Conservation (phyloP, 1,140 invertebrate species). For the Aphaenogaster floridana region DNA sequence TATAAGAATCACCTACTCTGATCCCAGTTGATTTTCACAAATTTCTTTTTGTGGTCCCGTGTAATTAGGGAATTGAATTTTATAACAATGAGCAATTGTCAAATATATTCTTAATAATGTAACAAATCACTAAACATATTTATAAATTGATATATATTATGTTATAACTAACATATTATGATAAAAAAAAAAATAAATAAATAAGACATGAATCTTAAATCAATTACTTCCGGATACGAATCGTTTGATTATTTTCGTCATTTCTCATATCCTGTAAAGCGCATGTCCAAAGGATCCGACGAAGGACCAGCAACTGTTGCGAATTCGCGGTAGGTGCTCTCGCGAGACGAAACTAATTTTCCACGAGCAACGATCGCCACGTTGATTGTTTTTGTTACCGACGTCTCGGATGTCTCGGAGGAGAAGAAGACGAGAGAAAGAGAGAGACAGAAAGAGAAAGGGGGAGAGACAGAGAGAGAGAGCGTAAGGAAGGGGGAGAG, state of each 20-base stretch:
- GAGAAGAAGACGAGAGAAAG: constrained; percentile 1
- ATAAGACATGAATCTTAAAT: not conserved
- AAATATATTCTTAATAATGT: not conserved
- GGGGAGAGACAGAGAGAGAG: not conserved
- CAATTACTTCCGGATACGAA: not conserved
- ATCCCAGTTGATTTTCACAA: too few species aligned
- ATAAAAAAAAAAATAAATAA: not conserved
- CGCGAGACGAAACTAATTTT: constrained; percentile 81
- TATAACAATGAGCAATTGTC: not conserved
- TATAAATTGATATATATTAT: not conserved
- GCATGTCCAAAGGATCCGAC: not conserved
- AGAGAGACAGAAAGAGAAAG: not conserved
- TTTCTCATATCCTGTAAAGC: not conserved
- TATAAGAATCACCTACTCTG: too few species aligned
- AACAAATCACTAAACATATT: not conserved
- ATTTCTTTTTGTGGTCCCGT: too few species aligned
- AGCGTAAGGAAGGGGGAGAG: constrained; percentile 50
- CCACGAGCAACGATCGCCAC: constrained; percentile 73
- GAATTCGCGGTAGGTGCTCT: constrained; percentile 58
- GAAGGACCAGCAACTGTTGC: not conserved
- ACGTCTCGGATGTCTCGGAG: constrained; percentile 3
- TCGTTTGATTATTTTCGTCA: constrained; percentile 1
- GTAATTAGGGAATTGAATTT: not conserved
- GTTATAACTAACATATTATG: not conserved
- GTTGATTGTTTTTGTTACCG: constrained; percentile 79